Base-by-base conservation (phyloP, 2,113 vertebrate species). In the Epinephelus moara region DNA sequence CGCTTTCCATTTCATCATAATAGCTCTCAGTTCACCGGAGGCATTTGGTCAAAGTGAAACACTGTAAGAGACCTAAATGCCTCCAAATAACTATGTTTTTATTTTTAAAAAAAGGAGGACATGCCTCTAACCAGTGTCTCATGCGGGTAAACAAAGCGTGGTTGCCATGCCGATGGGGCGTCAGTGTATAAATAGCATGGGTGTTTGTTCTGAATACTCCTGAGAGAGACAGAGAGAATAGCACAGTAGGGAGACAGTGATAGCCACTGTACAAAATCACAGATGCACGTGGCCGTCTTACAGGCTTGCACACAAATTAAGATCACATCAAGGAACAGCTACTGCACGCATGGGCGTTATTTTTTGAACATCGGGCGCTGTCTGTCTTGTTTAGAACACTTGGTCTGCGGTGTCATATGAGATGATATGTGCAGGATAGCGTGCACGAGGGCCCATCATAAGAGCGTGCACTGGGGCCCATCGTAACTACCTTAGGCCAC, bases 171-270 rank as follows among this genome's bases (percentile, higher is more conserved):
- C 50, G 70, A 93, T 85, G 55, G 52, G 75, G 73, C 64, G 57
- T 85, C 72, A 3, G 62, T 78, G 70, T 92, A 93, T 93, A 91
- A 93, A 93, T 92, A 93, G 89, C 74, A 72, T 42, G 57, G 79
- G 66, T 90, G 90, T 93, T 92, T 93, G 87, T 88, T 92, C 87
- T 88, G 85, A 90, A 84, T 82, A 84, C 77, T 84, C 76, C 78
- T 60, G 47, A 79, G 82, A 87, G 52, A 71, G 75, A 61, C 57
- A 60, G 75, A 82, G 70, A 12, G 59, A 62, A 45, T 40, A 27
- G 50, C 75, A 68, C 15, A 57, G 55, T 25, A 81, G 45, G 53
- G 42, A 73, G 64, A 73, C 52, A 62, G 70, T 62, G 42, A 70
- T 30, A 55, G 73, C 30, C n/a, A 67, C 30, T 61, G 67, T 69